Base-by-base conservation (phyloP, 2,113 vertebrate species). In the Salvator merianae region DNA sequence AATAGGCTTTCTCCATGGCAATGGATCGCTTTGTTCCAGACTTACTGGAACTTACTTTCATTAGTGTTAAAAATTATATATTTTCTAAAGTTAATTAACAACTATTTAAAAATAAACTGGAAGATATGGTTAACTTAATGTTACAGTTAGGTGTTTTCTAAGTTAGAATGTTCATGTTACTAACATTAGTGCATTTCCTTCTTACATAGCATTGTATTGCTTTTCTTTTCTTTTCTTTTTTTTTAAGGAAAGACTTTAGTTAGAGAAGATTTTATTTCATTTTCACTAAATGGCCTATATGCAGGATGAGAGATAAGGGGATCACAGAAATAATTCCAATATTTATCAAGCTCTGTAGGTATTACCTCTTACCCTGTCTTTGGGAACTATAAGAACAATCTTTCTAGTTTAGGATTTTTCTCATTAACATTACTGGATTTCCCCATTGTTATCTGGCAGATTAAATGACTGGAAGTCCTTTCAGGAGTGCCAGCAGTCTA, bases 261-360 rank as follows among this genome's bases (percentile, higher is more conserved):
- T 40, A 63, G 84, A 20, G 1, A 74, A 65, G 43, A 38, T 16
- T 30, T 22, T 86, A 6, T 32, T 13, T 88, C 88, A 76, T 78
- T 86, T 90, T 82, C 47, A 89, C 90, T 92, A 86, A 89, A 81
- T 65, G 63, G 1, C 73, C 78, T 40, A 0, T 92, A 87, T 91
- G 87, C 66, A 88, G 79, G 69, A 76, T 84, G 24, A 88, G 82
- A 92, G 89, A 89, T 89, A 93, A 93, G 87, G 89, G 81, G 84
- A 91, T 90, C 84, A 87, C 65, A 84, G 85, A 85, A 90, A 77
- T 77, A 86, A 83, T 83, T 92, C 43, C 32, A 83, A 68, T 91
- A 88, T 84, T 74, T 90, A n/a, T 85, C 72, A 88, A 62, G 80
- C 68, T 83, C 53, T 47, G 0, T 13, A 59, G 38, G 30, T 18